A percentile compares a stretch with the other conserved stretches of the same genome.
phyloP scores from a whole-genome alignment of 2,113 vertebrate species.

The Ammodytes dubius region DNA sequence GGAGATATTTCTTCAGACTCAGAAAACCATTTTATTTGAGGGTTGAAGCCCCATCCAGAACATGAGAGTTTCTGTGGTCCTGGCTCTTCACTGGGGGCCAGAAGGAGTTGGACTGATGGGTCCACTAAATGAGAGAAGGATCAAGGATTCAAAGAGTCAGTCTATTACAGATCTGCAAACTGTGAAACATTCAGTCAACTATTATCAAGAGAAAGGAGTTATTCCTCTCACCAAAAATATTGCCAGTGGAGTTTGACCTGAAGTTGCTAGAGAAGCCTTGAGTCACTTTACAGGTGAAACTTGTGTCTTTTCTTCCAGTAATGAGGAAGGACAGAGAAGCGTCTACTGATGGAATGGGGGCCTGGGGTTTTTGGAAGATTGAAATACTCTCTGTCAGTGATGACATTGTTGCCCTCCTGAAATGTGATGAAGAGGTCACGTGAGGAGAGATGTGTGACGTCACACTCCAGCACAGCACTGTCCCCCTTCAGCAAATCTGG shows the following conservation, averaged over 20 bases:
- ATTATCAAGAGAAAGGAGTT: background rate
- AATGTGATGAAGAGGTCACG: conserved; percentile 64
- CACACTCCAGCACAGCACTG: conserved; percentile 68
- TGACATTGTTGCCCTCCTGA: background rate
- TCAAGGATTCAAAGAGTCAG: background rate
- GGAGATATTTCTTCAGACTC: background rate
- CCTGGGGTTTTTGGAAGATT: conserved; percentile 43
- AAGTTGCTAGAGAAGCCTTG: conserved; percentile 31
- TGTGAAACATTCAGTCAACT: background rate
- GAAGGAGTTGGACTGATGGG: conserved; percentile 66
- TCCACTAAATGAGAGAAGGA: conserved; percentile 47
- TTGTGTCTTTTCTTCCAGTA: background rate
- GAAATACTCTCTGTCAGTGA: conserved; percentile 35
- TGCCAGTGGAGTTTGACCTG: background rate
- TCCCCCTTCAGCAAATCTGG: conserved; percentile 36
- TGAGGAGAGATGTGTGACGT: conserved; percentile 56
- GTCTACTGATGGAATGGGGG: conserved; percentile 41
- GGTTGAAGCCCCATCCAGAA: conserved; percentile 71
- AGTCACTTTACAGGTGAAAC: conserved; percentile 45
- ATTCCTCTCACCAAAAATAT: conserved; percentile 60
- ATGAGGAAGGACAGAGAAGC: background rate
- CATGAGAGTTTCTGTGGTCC: conserved; percentile 66
- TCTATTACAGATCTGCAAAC: background rate
- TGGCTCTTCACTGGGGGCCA: conserved; percentile 38
- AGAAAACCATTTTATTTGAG: conserved; percentile 73